Evolutionary conservation across 1,140 invertebrate species (phyloP), one percentile per base, ranked within the genome.

Genomic region (Bombus pyrosoma): DNA sequence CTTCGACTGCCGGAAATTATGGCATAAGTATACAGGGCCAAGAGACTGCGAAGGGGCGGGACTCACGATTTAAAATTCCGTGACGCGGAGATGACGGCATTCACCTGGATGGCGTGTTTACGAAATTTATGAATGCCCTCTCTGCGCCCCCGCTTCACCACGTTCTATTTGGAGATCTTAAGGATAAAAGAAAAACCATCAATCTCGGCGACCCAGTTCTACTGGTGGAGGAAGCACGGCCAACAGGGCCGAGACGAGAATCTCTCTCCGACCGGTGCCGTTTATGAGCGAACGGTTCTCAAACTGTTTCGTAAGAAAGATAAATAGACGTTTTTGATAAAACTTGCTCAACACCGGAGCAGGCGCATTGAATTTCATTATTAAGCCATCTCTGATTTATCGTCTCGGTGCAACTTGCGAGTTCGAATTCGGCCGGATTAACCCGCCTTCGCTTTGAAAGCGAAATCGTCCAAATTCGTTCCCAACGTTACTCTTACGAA

Each of bases 291-390:
- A 90, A 89, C 78, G 76, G 86, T 87, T 90, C 79, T 90, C 88
- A 85, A 90, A 90, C 85, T 89, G 85, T 89, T 90, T 90, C 86
- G 85, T 85, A 89, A 90, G 88, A 90, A 90, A 89, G 89, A 90
- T 89, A 89, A 90, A 90, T 89, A 90, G 89, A 86, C 78, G 77
- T 80, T 81, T 87, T 90, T 87, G 89, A 89, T 87, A 89, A 90
- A 90, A 89, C 73, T 89, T 68, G 57, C 64, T 75, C 79, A 73
- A 90, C 81, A 76, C 80, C 77, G 43, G 22, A 59, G 39, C 72
- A 66, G n/a, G 39, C 71, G 85, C 77, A 78, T 87, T 89, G 87
- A 90, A 89, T 89, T 90, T 89, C 85, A 90, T 90, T 89, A 90
- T 90, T 86, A 83, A 74, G 22, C 74, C 73, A 81, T 53, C 28